These are phyloP conservation scores for Paraescarpia echinospica DNA, from an alignment of 1,140 invertebrate species.

Conservation along the genomic window DNA sequence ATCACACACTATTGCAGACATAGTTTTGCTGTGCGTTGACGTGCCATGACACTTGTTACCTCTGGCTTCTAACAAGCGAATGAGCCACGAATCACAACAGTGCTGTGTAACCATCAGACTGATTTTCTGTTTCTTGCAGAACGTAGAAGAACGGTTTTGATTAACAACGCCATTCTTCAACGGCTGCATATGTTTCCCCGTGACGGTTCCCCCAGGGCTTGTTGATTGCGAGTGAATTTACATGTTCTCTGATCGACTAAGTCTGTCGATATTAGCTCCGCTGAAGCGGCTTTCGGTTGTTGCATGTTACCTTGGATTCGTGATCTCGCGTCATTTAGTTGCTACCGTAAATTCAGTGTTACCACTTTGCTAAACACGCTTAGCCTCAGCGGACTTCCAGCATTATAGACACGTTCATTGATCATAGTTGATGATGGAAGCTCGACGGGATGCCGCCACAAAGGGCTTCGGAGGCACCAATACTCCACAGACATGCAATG, in stretches of 20 bases:
- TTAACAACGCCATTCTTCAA: neutral
- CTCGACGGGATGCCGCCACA: neutral
- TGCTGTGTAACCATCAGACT: neutral
- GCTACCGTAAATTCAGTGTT: neutral
- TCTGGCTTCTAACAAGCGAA: neutral
- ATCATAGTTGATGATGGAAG: neutral
- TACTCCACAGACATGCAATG: neutral
- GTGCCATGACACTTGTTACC: neutral
- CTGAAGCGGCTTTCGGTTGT: too few species aligned
- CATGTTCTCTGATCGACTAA: neutral
- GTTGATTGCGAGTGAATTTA: neutral
- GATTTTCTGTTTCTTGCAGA: neutral
- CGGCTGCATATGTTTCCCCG: neutral
- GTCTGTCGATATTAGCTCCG: neutral
- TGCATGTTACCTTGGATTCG: neutral
- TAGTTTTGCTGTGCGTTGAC: neutral
- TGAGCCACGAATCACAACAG: neutral
- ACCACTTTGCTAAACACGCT: neutral
- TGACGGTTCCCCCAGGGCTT: neutral
- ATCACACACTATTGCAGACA: neutral
- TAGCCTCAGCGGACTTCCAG: neutral
- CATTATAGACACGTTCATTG: neutral
- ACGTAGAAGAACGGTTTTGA: neutral
- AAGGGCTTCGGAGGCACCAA: neutral
- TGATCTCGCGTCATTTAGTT: neutral